Evolutionary conservation across 2,888 invertebrate genomes (phyloP).

Genomic region (Leucoptera coffeella): DNA sequence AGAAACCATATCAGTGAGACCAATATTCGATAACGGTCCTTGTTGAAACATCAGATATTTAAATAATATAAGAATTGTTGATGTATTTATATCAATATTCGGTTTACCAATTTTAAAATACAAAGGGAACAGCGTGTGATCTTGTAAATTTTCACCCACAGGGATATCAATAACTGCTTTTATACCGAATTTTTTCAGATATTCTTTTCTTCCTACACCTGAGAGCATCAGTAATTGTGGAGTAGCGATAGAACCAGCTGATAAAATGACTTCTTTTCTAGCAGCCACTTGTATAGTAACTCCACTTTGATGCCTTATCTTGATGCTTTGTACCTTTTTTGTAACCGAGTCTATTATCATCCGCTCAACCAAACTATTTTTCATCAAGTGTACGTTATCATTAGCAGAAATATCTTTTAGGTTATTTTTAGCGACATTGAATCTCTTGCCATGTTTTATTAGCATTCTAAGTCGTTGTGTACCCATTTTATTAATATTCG

Average conservation of each 20-base stretch:
- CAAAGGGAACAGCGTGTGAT: slow-evolving; percentile 30
- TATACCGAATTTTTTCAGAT: slow-evolving; percentile 21
- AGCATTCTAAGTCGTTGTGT: slow-evolving; percentile 37
- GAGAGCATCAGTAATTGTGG: slow-evolving; percentile 46
- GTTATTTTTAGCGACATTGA: slow-evolving; percentile 44
- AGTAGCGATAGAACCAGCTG: slow-evolving; percentile 39
- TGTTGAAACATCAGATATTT: slow-evolving; percentile 38
- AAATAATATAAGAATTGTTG: slow-evolving; percentile 16
- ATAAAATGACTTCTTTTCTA: slow-evolving; percentile 40
- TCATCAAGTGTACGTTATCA: slow-evolving; percentile 25
- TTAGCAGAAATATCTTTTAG: slow-evolving; percentile 13
- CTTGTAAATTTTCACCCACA: slow-evolving; percentile 46
- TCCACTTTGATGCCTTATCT: slow-evolving; percentile 19
- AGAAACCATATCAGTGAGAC: slow-evolving; percentile 34
- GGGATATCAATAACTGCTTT: slow-evolving; percentile 20
- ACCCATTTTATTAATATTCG: slow-evolving; percentile 21
- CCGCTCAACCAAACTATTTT: slow-evolving; percentile 39
- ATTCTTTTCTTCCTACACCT: slow-evolving; percentile 34
- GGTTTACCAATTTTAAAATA: slow-evolving; percentile 13
- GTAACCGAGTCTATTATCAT: slow-evolving; percentile 35
- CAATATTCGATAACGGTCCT: slow-evolving; percentile 36
- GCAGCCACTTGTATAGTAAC: slow-evolving; percentile 16
- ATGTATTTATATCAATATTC: slow-evolving; percentile 10
- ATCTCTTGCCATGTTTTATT: slow-evolving; percentile 30
- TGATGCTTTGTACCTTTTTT: slow-evolving; percentile 27